Base-by-base conservation (phyloP, 2,113 vertebrate species). In the Puntigrus tetrazona region DNA sequence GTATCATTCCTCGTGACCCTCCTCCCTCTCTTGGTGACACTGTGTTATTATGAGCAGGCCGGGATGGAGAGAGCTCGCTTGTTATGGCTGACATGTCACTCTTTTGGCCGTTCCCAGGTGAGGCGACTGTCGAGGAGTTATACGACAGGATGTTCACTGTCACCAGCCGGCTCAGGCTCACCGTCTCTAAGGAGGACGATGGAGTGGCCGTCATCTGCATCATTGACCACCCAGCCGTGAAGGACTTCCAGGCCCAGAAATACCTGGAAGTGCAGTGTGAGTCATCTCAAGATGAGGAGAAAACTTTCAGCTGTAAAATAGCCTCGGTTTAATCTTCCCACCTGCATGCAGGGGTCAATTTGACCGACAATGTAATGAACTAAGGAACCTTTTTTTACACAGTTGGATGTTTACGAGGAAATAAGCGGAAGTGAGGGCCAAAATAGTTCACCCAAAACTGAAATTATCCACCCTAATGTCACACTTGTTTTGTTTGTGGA, bases 181-280 rank as follows among this genome's bases (percentile, higher is more conserved):
- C 95, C 84, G 97, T 98, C 92, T 94, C 92, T 34, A 97, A 97
- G 79, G 97, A 98, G 78, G 98, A 99, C 36, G 97, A 99, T 0
- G 97, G 97, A 13, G 94, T 96, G 67, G 96, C 96, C 0, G 95
- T 99, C 89, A 95, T 97, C 95, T 99, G 98, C 85, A 91, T 97
- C 92, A 95, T 98, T 92, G 97, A 99, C 90, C 98, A 99, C 84
- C 97, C 97, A 11, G 98, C 98, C 0, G 97, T 95, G 88, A 98
- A 97, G n/a, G 97, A 97, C 93, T 83, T 99, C 88, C 95, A 97
- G 93, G 96, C 96, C 27, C 97, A 98, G 92, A 96, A 96, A 77
- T 96, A 98, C 90, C 94, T 99, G 20, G 97, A 99, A 93, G 98
- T 99, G 72, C 95, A 95, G 88, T 99, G 98, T 99, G 92, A 99